Evolutionary conservation across 64 coral and sea anemone species (phyloP).

Genomic region (Anthopleura sola): DNA sequence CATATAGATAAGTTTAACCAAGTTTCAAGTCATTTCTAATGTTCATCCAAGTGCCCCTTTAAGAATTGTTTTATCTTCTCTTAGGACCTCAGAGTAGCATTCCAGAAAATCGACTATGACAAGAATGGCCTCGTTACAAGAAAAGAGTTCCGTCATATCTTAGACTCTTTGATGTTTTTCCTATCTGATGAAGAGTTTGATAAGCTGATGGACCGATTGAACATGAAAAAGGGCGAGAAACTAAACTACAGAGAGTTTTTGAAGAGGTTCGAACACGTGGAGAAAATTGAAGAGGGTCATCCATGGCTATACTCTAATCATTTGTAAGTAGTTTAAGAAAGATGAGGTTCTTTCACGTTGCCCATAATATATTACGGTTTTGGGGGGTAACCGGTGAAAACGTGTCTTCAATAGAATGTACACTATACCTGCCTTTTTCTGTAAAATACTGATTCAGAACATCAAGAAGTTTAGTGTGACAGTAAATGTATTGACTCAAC

Average conservation of each 20-base stretch:
- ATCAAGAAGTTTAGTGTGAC: no score
- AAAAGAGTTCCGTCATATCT: slow-evolving; percentile 79
- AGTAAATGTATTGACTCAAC: no score
- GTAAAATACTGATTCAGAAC: no score
- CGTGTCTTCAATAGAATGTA: no score
- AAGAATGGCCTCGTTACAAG: slow-evolving; percentile 78
- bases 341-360: neutral
- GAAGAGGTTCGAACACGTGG: slow-evolving; percentile 83
- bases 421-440: no score
- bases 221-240: slow-evolving; percentile 72
- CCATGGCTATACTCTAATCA: slow-evolving; percentile 85
- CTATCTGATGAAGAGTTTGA: slow-evolving; percentile 92
- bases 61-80: neutral
- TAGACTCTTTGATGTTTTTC: slow-evolving; percentile 87
- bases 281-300: slow-evolving; percentile 86
- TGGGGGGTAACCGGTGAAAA: no score
- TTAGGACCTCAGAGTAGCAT: slow-evolving; percentile 85
- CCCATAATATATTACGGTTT: neutral
- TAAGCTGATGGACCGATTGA: slow-evolving; percentile 74
- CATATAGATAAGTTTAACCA: no score
- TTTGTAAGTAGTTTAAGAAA: slow-evolving; percentile 41
- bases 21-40: no score
- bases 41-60: no score
- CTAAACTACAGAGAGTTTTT: slow-evolving; percentile 91
- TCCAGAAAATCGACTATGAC: slow-evolving; percentile 94